A percentile compares a stretch with the other conserved stretches of the same genome.
Evolutionary conservation across 2,113 vertebrate genomes (phyloP).

Genomic region (Platichthys stellatus): DNA sequence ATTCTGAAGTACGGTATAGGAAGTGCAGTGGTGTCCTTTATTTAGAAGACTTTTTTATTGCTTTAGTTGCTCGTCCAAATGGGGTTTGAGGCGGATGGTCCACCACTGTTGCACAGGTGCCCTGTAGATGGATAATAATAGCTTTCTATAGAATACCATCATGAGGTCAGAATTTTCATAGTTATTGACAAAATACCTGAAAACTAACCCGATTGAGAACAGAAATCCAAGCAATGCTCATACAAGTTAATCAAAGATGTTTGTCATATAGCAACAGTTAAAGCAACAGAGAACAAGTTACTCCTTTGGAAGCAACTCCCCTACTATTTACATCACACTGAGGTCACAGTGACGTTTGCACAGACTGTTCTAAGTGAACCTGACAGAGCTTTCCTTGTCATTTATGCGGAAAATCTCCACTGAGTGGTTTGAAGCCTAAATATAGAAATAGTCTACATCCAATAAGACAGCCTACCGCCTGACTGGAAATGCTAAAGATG

Average conservation of each 20-base stretch:
- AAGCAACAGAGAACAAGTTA: neutral
- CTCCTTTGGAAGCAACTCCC: neutral
- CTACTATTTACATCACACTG: slow-evolving; percentile 13
- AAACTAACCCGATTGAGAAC: neutral
- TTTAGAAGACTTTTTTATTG: neutral
- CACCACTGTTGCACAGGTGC: neutral
- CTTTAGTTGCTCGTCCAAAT: neutral
- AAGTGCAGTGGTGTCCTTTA: neutral
- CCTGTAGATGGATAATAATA: neutral
- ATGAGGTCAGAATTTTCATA: no score
- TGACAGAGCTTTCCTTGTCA: slow-evolving; percentile 24
- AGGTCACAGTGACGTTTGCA: slow-evolving; percentile 4
- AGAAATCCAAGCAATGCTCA: neutral
- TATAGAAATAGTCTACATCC: slow-evolving; percentile 19
- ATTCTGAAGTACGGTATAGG: neutral
- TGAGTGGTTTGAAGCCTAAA: slow-evolving; percentile 41
- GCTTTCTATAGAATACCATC: no score
- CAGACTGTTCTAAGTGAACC: slow-evolving; percentile 20
- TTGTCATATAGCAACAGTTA: neutral
- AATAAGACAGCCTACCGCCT: neutral
- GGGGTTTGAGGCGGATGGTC: neutral
- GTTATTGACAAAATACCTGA: neutral
- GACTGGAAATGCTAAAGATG: slow-evolving; percentile 16
- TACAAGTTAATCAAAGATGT: neutral
- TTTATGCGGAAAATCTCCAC: slow-evolving; percentile 41